phyloP scores from a whole-genome alignment of 2,888 invertebrate genomes.

The Malthinus seriepunctatus region DNA sequence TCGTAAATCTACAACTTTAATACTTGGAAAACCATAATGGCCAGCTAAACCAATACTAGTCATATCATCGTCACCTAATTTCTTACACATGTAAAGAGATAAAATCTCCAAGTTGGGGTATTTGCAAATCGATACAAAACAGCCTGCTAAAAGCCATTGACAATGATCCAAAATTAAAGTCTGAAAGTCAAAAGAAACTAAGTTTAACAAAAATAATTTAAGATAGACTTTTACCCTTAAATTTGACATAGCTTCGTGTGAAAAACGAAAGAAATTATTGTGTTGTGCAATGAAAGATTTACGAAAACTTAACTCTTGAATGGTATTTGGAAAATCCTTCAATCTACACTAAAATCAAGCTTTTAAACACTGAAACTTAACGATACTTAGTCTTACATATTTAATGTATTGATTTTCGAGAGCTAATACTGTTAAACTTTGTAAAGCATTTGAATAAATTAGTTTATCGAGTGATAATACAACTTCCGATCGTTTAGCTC shows the following conservation, averaged over 20 bases:
- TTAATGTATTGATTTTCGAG: conserved; percentile 47
- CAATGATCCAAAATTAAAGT: conserved; percentile 73
- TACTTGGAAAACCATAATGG: conserved; percentile 68
- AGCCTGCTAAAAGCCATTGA: conserved; percentile 74
- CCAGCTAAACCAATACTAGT: conserved; percentile 78
- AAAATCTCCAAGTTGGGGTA: conserved; percentile 64
- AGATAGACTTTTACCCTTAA: conserved; percentile 33
- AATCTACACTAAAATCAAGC: conserved; percentile 61
- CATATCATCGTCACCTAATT: conserved; percentile 63
- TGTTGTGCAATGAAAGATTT: conserved; percentile 49
- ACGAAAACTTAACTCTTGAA: conserved; percentile 64
- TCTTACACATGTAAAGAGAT: conserved; percentile 65
- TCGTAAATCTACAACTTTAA: conserved; percentile 53
- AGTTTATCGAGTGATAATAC: conserved; percentile 19
- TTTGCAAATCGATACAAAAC: conserved; percentile 75
- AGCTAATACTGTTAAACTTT: conserved; percentile 45
- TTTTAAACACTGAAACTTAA: conserved; percentile 4
- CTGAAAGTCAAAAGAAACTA: conserved; percentile 56
- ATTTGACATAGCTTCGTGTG: conserved; percentile 22
- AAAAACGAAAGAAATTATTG: conserved; percentile 41
- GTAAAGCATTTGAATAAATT: conserved; percentile 14
- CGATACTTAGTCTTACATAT: conserved; percentile 31
- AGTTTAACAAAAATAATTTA: too few species aligned
- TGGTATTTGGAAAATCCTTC: conserved; percentile 64
- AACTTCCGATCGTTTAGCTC: conserved; percentile 14